Percentiles rank a stretch among this genome's conserved stretches.
Evolutionary conservation across 2,797 vertebrate species (phyloP).

Genomic region (Liasis olivaceus): DNA sequence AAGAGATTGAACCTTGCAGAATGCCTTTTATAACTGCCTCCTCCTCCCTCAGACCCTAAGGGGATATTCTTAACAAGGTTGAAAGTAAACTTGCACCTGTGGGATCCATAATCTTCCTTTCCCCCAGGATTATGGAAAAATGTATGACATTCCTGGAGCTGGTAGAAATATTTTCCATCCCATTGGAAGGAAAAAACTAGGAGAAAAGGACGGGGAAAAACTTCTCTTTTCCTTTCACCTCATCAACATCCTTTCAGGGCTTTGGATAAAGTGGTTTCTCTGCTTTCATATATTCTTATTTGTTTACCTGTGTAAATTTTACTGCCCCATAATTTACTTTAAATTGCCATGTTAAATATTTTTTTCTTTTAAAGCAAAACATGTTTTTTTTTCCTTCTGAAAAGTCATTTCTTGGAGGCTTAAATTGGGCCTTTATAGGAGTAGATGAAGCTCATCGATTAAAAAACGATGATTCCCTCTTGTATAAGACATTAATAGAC

Average conservation of each 20-base stretch:
- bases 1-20: not conserved
- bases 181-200: not conserved
- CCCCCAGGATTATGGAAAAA: not conserved
- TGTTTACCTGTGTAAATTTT: not conserved
- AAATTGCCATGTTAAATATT: not conserved
- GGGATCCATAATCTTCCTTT: not conserved
- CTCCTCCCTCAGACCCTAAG: not conserved
- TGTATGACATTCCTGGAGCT: not conserved
- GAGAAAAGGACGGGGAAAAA: not conserved
- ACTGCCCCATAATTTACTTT: not conserved
- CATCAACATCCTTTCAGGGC: not conserved
- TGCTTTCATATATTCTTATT: not conserved
- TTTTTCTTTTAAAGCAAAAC: slow-evolving; percentile 19
- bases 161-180: not conserved
- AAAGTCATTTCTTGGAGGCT: slow-evolving; percentile 92
- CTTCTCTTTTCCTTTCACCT: not conserved
- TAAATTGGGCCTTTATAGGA: slow-evolving; percentile 95
- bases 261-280: not conserved
- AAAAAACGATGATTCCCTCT: slow-evolving; percentile 97
- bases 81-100: not conserved
- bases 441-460: slow-evolving; percentile 98
- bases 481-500: slow-evolving; percentile 98
- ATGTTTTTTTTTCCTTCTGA: slow-evolving; percentile 46
- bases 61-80: not conserved
- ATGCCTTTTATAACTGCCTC: not conserved